Conservation (phyloP, 2,113 vertebrate species). For the Gavialis gangeticus region DNA sequence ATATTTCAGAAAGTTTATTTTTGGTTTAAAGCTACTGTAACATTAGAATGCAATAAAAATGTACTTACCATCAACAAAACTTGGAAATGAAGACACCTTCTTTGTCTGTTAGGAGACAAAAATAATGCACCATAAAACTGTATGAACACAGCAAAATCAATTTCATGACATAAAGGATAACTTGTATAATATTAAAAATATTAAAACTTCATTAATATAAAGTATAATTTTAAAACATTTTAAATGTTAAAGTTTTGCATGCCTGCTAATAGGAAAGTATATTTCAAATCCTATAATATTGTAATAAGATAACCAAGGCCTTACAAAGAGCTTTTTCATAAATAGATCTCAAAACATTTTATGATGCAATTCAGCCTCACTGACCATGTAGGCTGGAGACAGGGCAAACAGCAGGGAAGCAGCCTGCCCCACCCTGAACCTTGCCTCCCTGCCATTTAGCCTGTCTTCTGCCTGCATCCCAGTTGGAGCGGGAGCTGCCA, state of each 20-base stretch:
- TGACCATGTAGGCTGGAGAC: too few species aligned
- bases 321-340: background rate
- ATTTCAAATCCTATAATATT: background rate
- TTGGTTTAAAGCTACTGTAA: background rate
- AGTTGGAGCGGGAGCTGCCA: too few species aligned
- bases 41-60: background rate
- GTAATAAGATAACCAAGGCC: background rate
- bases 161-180: background rate
- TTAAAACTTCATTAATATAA: background rate
- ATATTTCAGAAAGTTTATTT: background rate
- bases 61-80: conserved; percentile 97
- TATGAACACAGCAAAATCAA: conserved; percentile 13
- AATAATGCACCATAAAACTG: background rate
- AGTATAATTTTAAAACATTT: background rate
- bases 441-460: too few species aligned
- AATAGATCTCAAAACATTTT: too few species aligned
- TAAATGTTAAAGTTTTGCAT: background rate
- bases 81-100: conserved; percentile 95
- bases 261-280: background rate
- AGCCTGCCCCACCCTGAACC: too few species aligned
- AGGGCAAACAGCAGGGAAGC: too few species aligned
- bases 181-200: conserved; percentile 1
- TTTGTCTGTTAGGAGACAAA: conserved; percentile 87
- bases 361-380: too few species aligned
- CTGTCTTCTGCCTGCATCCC: too few species aligned